Conservation (phyloP, 2,113 vertebrate genomes). For the Ptychochromis oligacanthus region DNA sequence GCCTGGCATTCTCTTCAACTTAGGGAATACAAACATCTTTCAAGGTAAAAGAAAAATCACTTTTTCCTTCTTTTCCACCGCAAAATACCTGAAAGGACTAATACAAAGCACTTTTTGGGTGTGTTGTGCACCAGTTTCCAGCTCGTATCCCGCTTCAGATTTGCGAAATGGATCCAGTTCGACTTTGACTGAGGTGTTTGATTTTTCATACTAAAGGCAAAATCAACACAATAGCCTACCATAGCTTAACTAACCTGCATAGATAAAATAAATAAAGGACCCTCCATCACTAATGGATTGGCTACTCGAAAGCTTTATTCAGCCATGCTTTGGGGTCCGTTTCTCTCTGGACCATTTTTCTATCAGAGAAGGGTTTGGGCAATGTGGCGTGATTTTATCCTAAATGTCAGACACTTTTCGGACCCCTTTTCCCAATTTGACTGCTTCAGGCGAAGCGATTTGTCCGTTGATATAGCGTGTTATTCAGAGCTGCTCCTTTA, state of each 20-base stretch:
- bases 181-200: not conserved
- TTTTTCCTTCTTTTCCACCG: constrained; percentile 34
- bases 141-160: constrained; percentile 15
- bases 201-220: not conserved
- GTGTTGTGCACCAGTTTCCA: constrained; percentile 38
- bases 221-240: not conserved
- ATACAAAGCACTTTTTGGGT: constrained; percentile 52
- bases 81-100: constrained; percentile 11
- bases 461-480: constrained; percentile 31
- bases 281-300: constrained; percentile 32
- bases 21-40: constrained; percentile 60
- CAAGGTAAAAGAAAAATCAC: constrained; percentile 64
- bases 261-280: not conserved
- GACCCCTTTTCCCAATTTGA: constrained; percentile 6
- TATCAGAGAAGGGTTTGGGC: not conserved
- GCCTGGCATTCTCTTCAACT: constrained; percentile 35
- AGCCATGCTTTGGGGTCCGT: constrained; percentile 35
- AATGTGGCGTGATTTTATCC: not conserved
- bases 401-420: constrained; percentile 2
- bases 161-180: not conserved
- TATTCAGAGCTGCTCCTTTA: constrained; percentile 70
- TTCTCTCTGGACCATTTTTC: constrained; percentile 24
- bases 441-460: not conserved
- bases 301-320: constrained; percentile 6
- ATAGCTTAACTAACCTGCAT: not conserved